Evolutionary conservation across 2,888 invertebrate species (phyloP).

Genomic region (Aspidiotus rigidus): DNA sequence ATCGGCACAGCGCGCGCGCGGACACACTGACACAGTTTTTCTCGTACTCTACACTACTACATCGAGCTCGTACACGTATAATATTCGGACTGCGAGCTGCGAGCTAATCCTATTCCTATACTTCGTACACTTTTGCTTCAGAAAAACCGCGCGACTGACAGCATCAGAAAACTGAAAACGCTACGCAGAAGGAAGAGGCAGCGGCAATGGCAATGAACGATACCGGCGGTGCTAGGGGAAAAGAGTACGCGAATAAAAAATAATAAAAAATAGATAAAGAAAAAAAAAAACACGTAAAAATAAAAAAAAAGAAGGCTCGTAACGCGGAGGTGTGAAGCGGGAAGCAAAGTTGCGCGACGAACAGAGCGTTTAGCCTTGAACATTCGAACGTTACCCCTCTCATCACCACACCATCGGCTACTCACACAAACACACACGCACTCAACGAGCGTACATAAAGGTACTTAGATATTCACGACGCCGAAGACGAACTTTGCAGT

Average conservation of each 20-base stretch:
- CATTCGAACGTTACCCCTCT: constrained; percentile 7
- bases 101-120: neutral
- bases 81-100: too few relatives aligned
- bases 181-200: neutral
- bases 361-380: constrained; percentile 14
- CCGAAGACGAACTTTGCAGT: too few relatives aligned
- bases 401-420: neutral
- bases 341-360: constrained; percentile 9
- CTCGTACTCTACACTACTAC: neutral
- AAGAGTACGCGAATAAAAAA: neutral
- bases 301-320: neutral
- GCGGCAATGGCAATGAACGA: neutral
- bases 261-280: neutral
- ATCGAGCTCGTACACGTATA: neutral
- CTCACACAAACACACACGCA: too few relatives aligned
- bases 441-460: too few relatives aligned
- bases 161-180: neutral
- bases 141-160: neutral
- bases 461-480: too few relatives aligned
- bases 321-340: neutral
- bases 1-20: constrained; percentile 21
- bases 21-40: constrained; percentile 34
- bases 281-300: neutral
- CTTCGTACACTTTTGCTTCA: neutral
- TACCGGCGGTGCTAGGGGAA: neutral